Evolutionary conservation across 2,113 vertebrate genomes (phyloP), one percentile per base, ranked within the genome.

Genomic region (Dicentrarchus labrax): DNA sequence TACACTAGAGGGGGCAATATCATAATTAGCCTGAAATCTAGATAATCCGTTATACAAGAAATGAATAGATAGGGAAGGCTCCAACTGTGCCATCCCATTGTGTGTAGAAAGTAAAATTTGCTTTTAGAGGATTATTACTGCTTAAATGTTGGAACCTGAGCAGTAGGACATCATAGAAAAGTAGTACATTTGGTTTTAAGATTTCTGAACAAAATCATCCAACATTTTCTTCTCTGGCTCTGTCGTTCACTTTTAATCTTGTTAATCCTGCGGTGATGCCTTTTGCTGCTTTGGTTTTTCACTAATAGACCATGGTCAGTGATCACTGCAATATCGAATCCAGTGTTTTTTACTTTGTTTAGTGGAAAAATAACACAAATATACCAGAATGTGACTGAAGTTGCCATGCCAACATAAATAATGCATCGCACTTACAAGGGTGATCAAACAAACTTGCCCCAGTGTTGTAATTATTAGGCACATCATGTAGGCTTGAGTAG

Each of bases 181-280:
- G 30, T 16, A 41, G 38, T 48, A 22, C 12, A 50, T 71, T 80
- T 21, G 48, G 16, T 38, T 68, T 80, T 67, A 16, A 50, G 30
- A 50, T n/a, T 10, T 64, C 56, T 24, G 9, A 70, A 53, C 17
- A 50, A 24, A 66, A 12, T 56, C 10, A 45, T 38, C 47, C 61
- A 17, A 61, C 7, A 19, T 43, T 36, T 54, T 62, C n/a, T 39
- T 48, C 10, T 24, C 5, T 66, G 22, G 24, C 36, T 62, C 19
- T 24, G 19, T 36, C 0, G 4, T 75, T 30, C 11, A 19, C 6
- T 47, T 30, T 43, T 30, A 24, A 51, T 59, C 11, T 12, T n/a
- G 15, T 30, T 61, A 6, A 43, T 73, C 57, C 19, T 65, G 22
- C 38, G 6, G 10, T 8, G 21, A 45, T 0, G 17, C 10, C 11